A percentile compares a stretch with the other conserved stretches of the same genome.
Evolutionary conservation across 2,888 invertebrate genomes (phyloP).

Genomic region (Linnaemya vulpina): DNA sequence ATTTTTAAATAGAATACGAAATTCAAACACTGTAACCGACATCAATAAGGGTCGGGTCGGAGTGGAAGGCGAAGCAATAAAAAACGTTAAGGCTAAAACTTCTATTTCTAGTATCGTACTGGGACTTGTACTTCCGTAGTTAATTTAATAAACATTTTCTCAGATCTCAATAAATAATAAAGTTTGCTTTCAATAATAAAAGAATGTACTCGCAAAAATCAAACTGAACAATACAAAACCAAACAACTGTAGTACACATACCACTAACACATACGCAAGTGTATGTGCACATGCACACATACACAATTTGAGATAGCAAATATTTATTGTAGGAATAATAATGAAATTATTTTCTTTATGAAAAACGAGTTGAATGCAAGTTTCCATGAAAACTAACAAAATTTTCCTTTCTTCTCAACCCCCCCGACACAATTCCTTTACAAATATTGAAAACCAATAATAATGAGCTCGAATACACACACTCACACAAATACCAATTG

Average conservation of each 20-base stretch:
- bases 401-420: constrained; percentile 4
- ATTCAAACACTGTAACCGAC: constrained; percentile 22
- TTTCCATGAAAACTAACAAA: constrained; percentile 39
- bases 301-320: no score
- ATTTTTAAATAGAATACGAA: constrained; percentile 30
- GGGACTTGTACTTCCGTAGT: constrained; percentile 1
- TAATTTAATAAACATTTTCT: constrained; percentile 14
- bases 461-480: constrained; percentile 12
- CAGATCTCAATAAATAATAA: constrained; percentile 63
- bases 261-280: background rate
- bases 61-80: background rate
- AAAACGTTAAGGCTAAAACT: background rate
- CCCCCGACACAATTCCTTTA: background rate
- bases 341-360: constrained; percentile 13
- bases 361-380: constrained; percentile 47
- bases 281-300: no score
- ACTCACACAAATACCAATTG: constrained; percentile 29
- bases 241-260: background rate
- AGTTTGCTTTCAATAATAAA: constrained; percentile 58
- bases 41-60: background rate
- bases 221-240: background rate
- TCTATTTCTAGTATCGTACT: background rate
- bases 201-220: constrained; percentile 25
- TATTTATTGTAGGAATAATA: constrained; percentile 6
- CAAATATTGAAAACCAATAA: constrained; percentile 32